These are phyloP conservation scores for Melolontha melolontha DNA, from an alignment of 2,888 invertebrate species.

Conservation along the genomic window DNA sequence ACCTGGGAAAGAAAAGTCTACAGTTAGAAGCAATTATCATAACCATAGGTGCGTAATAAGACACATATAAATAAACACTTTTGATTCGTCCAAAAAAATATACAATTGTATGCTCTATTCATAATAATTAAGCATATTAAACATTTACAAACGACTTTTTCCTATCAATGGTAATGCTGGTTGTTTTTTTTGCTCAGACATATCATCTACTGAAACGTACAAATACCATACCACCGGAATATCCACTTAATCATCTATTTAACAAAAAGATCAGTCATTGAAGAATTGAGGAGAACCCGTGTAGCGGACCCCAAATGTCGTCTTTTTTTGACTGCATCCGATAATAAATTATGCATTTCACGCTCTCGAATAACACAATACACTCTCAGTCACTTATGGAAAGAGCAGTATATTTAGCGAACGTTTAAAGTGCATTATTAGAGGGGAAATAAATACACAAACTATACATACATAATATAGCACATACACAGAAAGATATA, in stretches of 20 bases:
- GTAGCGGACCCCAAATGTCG: constrained; percentile 47
- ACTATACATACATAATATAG: background rate
- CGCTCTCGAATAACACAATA: constrained; percentile 60
- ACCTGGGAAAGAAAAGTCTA: too few species aligned
- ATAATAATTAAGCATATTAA: constrained; percentile 61
- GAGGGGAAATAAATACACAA: constrained; percentile 47
- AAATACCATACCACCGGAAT: constrained; percentile 25
- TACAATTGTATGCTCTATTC: constrained; percentile 9
- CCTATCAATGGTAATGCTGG: constrained; percentile 41
- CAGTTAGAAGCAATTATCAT: constrained; percentile 10
- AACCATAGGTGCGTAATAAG: constrained; percentile 12
- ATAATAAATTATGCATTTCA: constrained; percentile 63
- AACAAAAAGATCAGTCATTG: constrained; percentile 43
- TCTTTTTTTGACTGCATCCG: constrained; percentile 49
- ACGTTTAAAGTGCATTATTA: constrained; percentile 62
- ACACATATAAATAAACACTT: constrained; percentile 20
- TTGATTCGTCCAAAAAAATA: constrained; percentile 45
- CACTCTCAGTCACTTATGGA: constrained; percentile 50
- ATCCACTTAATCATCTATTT: constrained; percentile 58
- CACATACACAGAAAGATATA: constrained; percentile 10
- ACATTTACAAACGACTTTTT: constrained; percentile 61
- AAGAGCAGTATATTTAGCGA: constrained; percentile 62
- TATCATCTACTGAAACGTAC: constrained; percentile 42
- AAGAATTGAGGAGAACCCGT: constrained; percentile 57
- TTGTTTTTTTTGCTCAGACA: constrained; percentile 53